Evolutionary conservation across 2,888 invertebrate genomes (phyloP), one percentile per base, ranked within the genome.

Genomic region (Gari tellinella): DNA sequence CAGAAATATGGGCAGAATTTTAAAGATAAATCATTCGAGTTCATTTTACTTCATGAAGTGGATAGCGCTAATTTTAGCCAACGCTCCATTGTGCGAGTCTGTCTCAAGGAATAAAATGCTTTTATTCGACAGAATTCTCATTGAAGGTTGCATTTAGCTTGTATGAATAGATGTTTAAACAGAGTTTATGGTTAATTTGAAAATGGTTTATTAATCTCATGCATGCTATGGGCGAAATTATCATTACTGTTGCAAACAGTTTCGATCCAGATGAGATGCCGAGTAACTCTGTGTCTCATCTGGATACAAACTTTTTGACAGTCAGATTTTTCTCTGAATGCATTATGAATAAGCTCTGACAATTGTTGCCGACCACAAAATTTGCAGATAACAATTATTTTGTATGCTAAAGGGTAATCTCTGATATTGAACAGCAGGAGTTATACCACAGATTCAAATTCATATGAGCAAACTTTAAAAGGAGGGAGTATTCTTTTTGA

Each of bases 11-110:
- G 57, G 23, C 5, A 23, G 62, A 48, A 43, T 46, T 46, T n/a
- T 25, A 41, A 26, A 25, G 21, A 67, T 66, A 63, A 72, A 72
- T 66, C 57, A 57, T 40, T 38, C 21, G 15, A n/a, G 62, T 46
- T 51, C 57, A 63, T 66, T 46, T 57, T 63, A 37, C 23, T 23
- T 37, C 46, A 57, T 66, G 37, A 52, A 72, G 72, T 57, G 31
- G 31, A 31, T 31, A 31, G 10, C 31, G 10, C 31, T 31, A 31
- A 31, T 31, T 31, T 31, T 31, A 4, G 10, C 31, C 10, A 31
- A 31, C 4, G 31, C 31, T 31, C 31, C 31, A 31, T 31, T 31
- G 10, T 31, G 31, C 10, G 31, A 31, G 31, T 31, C 31, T 31
- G 31, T 31, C 10, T 31, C 38, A 53, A 19, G 37, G 25, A 38